A percentile compares a stretch with the other conserved stretches of the same genome.
These are phyloP conservation scores for Ranitomeya variabilis DNA, from an alignment of 2,113 vertebrate species.

Conservation along the genomic window DNA sequence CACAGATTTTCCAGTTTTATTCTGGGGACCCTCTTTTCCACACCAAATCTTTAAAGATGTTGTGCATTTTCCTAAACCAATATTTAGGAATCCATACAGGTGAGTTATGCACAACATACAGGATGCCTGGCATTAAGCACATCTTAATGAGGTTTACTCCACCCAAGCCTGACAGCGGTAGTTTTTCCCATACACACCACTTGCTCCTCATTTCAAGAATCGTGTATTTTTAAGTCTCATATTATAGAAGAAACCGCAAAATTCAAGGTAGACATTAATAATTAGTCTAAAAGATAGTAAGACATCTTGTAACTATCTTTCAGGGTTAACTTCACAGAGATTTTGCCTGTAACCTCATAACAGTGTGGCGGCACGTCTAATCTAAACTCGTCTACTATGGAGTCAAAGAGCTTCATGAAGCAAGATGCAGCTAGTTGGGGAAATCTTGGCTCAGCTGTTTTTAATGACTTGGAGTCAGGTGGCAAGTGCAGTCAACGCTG, in stretches of 20 bases:
- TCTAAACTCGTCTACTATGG: not conserved
- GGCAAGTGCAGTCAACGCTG: conserved; percentile 41
- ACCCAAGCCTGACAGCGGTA: too few relatives aligned
- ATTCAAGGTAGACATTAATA: too few relatives aligned
- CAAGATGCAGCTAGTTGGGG: conserved; percentile 3
- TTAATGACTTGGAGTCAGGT: conserved; percentile 52
- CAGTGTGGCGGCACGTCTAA: not conserved
- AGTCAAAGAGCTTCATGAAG: conserved; percentile 33
- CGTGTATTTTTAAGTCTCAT: not conserved
- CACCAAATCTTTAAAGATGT: too few relatives aligned
- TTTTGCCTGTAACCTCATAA: conserved; percentile 24
- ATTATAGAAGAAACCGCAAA: not conserved
- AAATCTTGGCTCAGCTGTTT: conserved; percentile 29
- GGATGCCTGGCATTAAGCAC: too few relatives aligned
- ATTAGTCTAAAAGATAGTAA: not conserved
- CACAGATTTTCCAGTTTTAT: too few relatives aligned
- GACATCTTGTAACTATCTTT: not conserved
- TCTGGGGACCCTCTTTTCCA: too few relatives aligned
- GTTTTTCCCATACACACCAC: too few relatives aligned
- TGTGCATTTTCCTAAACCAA: too few relatives aligned
- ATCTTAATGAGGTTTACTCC: too few relatives aligned
- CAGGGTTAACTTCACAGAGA: conserved; percentile 8
- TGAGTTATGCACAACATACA: too few relatives aligned
- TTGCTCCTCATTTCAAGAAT: not conserved
- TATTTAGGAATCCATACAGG: too few relatives aligned